Evolutionary conservation across 2,888 invertebrate genomes (phyloP).

Genomic region (Caenorhabditis panamensis): DNA sequence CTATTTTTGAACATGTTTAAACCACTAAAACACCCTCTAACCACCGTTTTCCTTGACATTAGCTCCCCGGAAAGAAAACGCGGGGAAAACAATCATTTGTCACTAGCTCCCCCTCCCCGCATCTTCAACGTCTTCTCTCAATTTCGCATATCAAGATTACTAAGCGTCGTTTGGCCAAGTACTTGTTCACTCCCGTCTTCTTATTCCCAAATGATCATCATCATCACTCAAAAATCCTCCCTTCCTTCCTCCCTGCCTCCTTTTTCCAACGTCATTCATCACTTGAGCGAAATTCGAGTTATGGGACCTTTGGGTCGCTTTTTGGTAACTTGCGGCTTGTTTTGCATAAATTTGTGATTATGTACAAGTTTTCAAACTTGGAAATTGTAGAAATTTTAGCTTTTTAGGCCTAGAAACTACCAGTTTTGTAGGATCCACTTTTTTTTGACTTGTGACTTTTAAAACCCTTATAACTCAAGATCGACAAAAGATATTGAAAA

Average conservation of each 20-base stretch:
- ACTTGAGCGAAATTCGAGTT: background rate
- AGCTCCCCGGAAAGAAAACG: too few relatives aligned
- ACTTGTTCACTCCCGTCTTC: conserved; percentile 2
- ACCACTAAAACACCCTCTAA: background rate
- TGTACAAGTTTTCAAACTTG: too few relatives aligned
- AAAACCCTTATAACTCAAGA: background rate
- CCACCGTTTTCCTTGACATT: too few relatives aligned
- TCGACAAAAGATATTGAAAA: background rate
- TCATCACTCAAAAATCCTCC: conserved; percentile 24
- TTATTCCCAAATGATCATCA: conserved; percentile 27
- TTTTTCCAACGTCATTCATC: conserved; percentile 18
- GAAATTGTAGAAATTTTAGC: too few relatives aligned
- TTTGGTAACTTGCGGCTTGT: background rate
- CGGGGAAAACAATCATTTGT: conserved; percentile 31
- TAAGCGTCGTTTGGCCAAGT: background rate
- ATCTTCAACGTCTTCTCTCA: background rate
- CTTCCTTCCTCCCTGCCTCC: background rate
- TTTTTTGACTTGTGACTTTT: too few relatives aligned
- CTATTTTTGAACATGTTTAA: background rate
- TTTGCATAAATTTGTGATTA: background rate
- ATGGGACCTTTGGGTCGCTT: conserved; percentile 1
- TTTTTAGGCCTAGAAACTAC: too few relatives aligned
- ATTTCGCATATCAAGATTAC: conserved; percentile 14
- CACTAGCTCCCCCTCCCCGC: background rate
- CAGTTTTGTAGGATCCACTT: too few relatives aligned